Base-by-base conservation (phyloP, 1,140 invertebrate genomes). In the Drosophila mojavensis region DNA sequence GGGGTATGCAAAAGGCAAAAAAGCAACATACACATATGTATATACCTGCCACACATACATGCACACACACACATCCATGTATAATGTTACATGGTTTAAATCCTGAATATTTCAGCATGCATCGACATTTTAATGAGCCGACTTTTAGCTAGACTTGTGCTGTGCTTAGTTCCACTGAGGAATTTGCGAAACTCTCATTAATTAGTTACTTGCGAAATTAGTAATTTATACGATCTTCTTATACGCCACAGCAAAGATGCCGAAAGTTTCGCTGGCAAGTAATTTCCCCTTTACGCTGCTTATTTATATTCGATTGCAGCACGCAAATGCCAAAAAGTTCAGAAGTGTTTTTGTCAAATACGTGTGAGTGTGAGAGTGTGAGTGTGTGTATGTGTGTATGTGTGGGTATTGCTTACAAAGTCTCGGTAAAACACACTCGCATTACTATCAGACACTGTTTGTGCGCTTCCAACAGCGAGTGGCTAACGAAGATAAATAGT, bases 401-500 rank as follows among this genome's bases (percentile, higher is more conserved):
- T 17, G 17, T 17, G 17, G 17, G 17, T 17, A 17, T 39, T 70
- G 11, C 55, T 20, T 43, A 76, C 60, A 75, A 70, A 61, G 79
- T 77, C 65, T 65, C 76, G 45, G 24, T 33, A 54, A 62, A 62
- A 60, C 56, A 45, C 60, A 54, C 48, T 20, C 10, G 11, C 24
- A 41, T 11, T 43, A 11, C 11, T 30, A 6, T 56, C 15, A 50
- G 54, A 51, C 64, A 33, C 5, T 33, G 33, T 33, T 33, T 61
- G 56, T 45, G 50, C 64, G 67, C 24, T 50, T 28, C 28, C n/a
- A 13, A 51, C 43, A 56, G 24, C 58, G 17, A 41, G 33, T 28
- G 62, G 51, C 67, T 75, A 86, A 61, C 66, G 79, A 88, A 88
- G 83, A 88, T 78, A 88, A 88, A 88, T 80, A 78, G 73, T 75